phyloP scores from a whole-genome alignment of 2,888 invertebrate genomes.

The Habroteleia sp. region DNA sequence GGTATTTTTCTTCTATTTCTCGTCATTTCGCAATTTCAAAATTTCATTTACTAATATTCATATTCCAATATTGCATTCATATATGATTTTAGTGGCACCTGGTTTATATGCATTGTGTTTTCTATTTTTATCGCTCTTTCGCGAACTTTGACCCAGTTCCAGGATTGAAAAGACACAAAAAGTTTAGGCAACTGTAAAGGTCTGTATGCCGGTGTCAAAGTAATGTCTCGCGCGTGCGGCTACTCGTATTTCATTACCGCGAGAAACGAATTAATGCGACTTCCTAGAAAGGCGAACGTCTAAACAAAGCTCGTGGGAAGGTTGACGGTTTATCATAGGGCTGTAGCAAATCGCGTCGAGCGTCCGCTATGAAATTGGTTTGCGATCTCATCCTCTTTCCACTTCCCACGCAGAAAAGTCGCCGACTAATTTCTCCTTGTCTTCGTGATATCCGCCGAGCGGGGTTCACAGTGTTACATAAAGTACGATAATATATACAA shows the following conservation, averaged over 20 bases:
- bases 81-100: no score
- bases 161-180: no score
- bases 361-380: slow-evolving; percentile 53
- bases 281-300: slow-evolving; percentile 43
- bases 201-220: slow-evolving; percentile 1
- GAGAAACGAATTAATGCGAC: slow-evolving; percentile 35
- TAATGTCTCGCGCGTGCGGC: slow-evolving; percentile 27
- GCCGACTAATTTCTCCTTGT: slow-evolving; percentile 60
- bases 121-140: no score
- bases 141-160: no score
- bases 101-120: no score
- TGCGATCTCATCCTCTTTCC: slow-evolving; percentile 57
- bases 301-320: slow-evolving; percentile 57
- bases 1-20: no score
- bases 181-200: slow-evolving; percentile 4
- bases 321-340: slow-evolving; percentile 46
- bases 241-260: slow-evolving; percentile 37
- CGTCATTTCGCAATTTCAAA: no score
- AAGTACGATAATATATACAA: slow-evolving; percentile 47
- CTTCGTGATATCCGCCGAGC: slow-evolving; percentile 49
- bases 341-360: slow-evolving; percentile 47
- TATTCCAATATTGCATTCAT: no score
- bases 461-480: slow-evolving; percentile 45
- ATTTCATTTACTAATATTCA: no score
- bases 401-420: slow-evolving; percentile 64